These are phyloP conservation scores for Mormyrus iriodes DNA, from an alignment of 2,113 vertebrate species.

Conservation along the genomic window DNA sequence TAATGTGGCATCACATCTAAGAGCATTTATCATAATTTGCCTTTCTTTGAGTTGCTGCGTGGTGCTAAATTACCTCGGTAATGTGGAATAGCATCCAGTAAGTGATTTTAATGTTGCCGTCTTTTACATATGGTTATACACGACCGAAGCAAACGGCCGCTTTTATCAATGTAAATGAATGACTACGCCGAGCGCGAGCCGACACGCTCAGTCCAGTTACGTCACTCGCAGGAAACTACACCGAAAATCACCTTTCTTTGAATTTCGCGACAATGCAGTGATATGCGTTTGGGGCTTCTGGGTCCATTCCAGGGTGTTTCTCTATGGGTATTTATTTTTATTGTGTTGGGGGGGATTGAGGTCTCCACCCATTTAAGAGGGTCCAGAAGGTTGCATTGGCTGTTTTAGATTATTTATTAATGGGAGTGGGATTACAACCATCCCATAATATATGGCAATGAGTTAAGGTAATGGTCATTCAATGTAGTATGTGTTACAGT, in stretches of 20 bases:
- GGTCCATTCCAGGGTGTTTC: neutral
- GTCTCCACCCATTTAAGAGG: neutral
- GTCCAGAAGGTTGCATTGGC: neutral
- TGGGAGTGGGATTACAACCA: neutral
- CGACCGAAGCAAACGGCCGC: neutral
- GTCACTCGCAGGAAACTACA: neutral
- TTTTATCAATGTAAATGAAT: neutral
- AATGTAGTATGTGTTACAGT: neutral
- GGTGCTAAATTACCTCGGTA: neutral
- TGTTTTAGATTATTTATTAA: neutral
- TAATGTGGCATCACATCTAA: slow-evolving; percentile 10
- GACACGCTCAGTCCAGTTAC: neutral
- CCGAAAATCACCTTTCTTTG: neutral
- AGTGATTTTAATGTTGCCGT: neutral
- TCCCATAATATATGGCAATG: neutral
- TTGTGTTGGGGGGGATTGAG: neutral
- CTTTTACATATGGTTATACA: neutral
- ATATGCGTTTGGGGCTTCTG: neutral
- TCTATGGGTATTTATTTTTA: neutral
- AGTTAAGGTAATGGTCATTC: neutral
- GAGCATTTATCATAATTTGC: neutral
- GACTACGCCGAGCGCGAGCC: neutral
- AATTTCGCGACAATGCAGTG: neutral
- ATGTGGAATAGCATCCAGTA: neutral
- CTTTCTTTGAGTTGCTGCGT: neutral